Evolutionary conservation across 2,797 vertebrate genomes (phyloP).

Genomic region (Scomberomorus guttatus): DNA sequence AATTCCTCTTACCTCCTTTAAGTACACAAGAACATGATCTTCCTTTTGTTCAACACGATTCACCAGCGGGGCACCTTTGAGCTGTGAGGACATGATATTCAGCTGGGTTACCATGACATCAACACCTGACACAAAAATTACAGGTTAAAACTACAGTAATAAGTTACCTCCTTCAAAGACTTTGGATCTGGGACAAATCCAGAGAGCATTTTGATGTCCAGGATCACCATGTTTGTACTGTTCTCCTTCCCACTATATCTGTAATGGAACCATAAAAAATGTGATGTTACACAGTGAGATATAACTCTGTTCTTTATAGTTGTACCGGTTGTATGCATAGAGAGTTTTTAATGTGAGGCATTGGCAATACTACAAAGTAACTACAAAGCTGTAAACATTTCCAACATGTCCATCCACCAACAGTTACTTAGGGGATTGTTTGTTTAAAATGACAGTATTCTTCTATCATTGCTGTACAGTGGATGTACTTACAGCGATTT

Average conservation of each 20-base stretch:
- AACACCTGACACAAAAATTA: not conserved
- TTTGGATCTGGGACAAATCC: slow-evolving; percentile 67
- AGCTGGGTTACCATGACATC: not conserved
- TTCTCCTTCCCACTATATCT: slow-evolving; percentile 70
- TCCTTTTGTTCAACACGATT: slow-evolving; percentile 68
- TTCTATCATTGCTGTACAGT: not conserved
- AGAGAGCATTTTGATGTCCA: slow-evolving; percentile 81
- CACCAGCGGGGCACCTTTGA: slow-evolving; percentile 41
- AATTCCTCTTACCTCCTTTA: no score
- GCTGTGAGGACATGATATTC: slow-evolving; percentile 51
- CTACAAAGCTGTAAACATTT: not conserved
- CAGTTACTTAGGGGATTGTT: not conserved
- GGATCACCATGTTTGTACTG: slow-evolving; percentile 79
- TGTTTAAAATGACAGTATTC: not conserved
- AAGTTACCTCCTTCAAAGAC: slow-evolving; percentile 68
- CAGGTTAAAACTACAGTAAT: not conserved
- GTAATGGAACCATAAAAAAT: not conserved
- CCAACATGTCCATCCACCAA: not conserved
- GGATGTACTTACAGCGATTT: slow-evolving; percentile 51
- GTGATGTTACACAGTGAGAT: not conserved
- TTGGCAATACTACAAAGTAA: no score
- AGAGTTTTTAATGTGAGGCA: no score
- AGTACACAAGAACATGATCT: slow-evolving; percentile 71
- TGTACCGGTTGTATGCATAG: no score
- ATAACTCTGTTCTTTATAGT: no score